These are phyloP conservation scores for Rotaria magnacalcarata DNA, from an alignment of 2,888 invertebrate species.

Conservation along the genomic window DNA sequence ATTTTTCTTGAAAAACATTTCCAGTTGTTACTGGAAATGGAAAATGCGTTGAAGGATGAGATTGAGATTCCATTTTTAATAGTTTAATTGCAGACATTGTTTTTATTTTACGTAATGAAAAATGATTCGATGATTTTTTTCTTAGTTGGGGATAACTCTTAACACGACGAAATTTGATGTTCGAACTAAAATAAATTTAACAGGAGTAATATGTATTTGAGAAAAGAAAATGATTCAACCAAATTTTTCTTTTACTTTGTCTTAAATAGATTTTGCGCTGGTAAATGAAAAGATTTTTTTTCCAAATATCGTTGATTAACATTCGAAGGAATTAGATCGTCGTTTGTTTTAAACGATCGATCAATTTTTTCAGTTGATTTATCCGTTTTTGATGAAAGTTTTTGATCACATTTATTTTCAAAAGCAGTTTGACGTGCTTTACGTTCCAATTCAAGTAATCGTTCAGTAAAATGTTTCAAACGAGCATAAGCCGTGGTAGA, in stretches of 20 bases:
- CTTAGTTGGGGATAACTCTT: neutral
- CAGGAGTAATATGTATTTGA: neutral
- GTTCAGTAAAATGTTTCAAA: constrained; percentile 28
- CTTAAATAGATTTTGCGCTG: no score
- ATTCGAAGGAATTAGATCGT: neutral
- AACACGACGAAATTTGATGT: neutral
- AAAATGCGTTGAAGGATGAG: neutral
- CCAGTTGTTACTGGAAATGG: neutral
- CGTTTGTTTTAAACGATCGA: neutral
- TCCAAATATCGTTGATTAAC: neutral
- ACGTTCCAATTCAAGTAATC: constrained; percentile 26
- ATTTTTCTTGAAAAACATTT: neutral
- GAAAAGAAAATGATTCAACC: neutral
- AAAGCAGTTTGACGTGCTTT: neutral
- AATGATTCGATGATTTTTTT: neutral
- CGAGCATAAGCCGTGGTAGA: neutral
- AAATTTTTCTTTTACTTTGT: neutral
- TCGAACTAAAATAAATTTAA: neutral
- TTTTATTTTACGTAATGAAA: neutral
- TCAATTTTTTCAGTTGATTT: neutral
- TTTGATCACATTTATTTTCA: neutral
- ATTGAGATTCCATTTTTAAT: neutral
- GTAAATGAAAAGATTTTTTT: neutral
- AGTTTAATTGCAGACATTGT: neutral
- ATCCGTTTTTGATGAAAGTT: neutral